Conservation (phyloP, 2,113 vertebrate species). For the Pomatostomus ruficeps region DNA sequence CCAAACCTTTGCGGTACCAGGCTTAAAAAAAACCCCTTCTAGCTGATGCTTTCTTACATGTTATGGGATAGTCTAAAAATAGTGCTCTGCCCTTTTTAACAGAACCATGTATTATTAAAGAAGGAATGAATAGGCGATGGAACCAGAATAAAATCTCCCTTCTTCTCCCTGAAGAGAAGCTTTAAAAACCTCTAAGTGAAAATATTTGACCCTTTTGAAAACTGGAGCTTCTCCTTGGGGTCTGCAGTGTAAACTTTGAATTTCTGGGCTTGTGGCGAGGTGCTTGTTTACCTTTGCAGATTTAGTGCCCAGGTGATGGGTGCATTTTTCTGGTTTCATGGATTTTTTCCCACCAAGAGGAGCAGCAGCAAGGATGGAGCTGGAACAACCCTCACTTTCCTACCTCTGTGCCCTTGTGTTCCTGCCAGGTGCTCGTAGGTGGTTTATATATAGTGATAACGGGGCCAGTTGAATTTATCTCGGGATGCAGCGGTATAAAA, state of each 20-base stretch:
- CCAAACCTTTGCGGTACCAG: neutral
- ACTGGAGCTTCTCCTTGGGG: neutral
- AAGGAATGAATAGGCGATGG: neutral
- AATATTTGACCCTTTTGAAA: neutral
- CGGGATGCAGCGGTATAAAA: neutral
- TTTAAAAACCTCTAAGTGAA: neutral
- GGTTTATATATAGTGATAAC: neutral
- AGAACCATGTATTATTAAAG: slow-evolving; percentile 55
- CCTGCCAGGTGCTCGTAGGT: neutral
- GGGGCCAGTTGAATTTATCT: neutral
- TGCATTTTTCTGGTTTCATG: neutral
- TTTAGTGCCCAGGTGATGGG: neutral
- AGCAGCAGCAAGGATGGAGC: neutral
- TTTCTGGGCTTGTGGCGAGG: neutral
- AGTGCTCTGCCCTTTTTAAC: slow-evolving; percentile 7
- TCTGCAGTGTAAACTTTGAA: neutral
- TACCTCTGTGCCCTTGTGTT: neutral
- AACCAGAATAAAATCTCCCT: neutral
- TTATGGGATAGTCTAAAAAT: slow-evolving; percentile 48
- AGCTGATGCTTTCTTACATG: neutral
- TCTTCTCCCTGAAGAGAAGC: neutral
- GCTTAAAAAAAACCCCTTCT: neutral
- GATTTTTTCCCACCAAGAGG: neutral
- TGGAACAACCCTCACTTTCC: neutral
- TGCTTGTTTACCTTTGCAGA: neutral